Evolutionary conservation across 2,888 invertebrate genomes (phyloP).

Genomic region (Osmoderma eremita): DNA sequence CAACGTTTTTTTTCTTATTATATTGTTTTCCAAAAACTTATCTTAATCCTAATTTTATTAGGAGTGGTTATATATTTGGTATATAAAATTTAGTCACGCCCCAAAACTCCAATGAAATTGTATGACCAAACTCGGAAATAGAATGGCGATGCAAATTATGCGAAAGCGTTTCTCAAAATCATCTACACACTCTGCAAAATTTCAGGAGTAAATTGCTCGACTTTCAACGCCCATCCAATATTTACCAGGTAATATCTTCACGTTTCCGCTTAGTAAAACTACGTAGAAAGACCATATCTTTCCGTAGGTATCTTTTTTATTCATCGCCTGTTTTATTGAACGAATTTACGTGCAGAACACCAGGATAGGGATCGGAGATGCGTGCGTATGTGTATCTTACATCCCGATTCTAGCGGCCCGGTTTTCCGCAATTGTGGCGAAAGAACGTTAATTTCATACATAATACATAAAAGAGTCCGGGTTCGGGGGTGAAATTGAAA

Average conservation of each 20-base stretch:
- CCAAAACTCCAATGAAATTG: no score
- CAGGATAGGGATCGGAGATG: background rate
- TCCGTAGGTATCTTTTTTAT: background rate
- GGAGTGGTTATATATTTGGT: no score
- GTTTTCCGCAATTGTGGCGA: constrained; percentile 15
- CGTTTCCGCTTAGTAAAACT: constrained; percentile 18
- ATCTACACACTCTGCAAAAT: no score
- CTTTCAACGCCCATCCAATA: background rate
- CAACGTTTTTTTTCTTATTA: no score
- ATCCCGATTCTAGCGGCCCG: background rate
- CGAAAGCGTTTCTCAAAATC: no score
- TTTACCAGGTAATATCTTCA: constrained; percentile 9
- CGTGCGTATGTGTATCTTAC: background rate
- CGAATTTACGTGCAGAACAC: background rate
- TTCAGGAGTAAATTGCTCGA: no score
- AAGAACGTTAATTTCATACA: constrained; percentile 28
- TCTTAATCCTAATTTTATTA: no score
- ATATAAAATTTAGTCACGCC: no score
- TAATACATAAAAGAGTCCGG: constrained; percentile 19
- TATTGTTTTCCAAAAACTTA: no score
- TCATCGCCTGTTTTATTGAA: constrained; percentile 22
- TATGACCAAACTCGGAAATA: no score
- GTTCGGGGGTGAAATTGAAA: constrained; percentile 12
- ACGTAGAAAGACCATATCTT: constrained; percentile 1
- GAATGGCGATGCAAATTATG: no score